A percentile compares a stretch with the other conserved stretches of the same genome.
Evolutionary conservation across 30 jellyfish, hydroid and myxozoan species (phyloP).

Genomic region (Rhopilema esculentum): DNA sequence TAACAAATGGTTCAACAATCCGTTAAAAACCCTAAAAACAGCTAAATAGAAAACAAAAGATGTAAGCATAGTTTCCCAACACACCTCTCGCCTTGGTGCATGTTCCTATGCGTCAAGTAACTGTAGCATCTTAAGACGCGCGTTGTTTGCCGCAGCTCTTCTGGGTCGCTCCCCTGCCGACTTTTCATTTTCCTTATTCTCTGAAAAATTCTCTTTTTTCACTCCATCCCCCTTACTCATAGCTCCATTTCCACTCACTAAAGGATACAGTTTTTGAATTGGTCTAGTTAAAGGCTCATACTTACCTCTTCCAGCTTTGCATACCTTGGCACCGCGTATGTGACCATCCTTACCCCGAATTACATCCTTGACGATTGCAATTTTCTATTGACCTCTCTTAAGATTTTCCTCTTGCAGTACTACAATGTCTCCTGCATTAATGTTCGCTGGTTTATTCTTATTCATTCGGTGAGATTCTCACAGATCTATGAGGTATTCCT

Average conservation of each 20-base stretch:
- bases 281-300: constrained; percentile 16
- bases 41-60: background rate
- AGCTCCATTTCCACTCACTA: constrained; percentile 19
- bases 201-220: constrained; percentile 5
- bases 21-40: background rate
- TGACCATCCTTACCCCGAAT: constrained; percentile 7
- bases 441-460: constrained; percentile 1
- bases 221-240: background rate
- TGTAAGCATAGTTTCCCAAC: background rate
- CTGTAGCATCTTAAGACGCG: constrained; percentile 2
- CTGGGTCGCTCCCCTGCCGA: constrained; percentile 11
- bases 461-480: constrained; percentile 17
- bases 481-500: constrained; percentile 16
- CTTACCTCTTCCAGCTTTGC: constrained; percentile 23
- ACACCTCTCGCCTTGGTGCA: constrained; percentile 11
- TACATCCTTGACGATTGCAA: constrained; percentile 8
- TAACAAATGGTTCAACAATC: background rate
- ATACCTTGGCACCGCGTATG: constrained; percentile 24
- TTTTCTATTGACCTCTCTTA: background rate
- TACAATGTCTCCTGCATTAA: constrained; percentile 27
- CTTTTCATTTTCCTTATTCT: background rate
- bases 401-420: constrained; percentile 15
- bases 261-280: constrained; percentile 8
- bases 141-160: constrained; percentile 10
- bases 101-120: constrained; percentile 17